A percentile compares a stretch with the other conserved stretches of the same genome.
Conservation (phyloP, 2,797 vertebrate genomes). For the Triplophysa yarkandensis region DNA sequence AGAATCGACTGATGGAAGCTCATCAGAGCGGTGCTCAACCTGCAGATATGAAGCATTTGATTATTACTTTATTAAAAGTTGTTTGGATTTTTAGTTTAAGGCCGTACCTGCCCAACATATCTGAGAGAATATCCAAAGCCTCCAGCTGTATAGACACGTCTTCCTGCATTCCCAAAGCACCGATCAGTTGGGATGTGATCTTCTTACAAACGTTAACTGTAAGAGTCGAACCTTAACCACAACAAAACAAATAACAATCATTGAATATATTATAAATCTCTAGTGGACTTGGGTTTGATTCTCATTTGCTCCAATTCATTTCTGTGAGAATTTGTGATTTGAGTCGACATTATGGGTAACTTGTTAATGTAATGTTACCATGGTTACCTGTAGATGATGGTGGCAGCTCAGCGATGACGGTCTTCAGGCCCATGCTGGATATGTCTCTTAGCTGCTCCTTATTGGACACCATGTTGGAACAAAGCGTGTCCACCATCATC, state of each 20-base stretch:
- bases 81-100: background rate
- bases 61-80: background rate
- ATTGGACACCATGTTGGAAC: conserved; percentile 91
- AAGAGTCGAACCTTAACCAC: conserved; percentile 79
- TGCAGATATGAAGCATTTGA: conserved; percentile 62
- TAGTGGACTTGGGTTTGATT: no score
- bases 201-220: conserved; percentile 88
- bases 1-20: conserved; percentile 90
- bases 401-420: conserved; percentile 88
- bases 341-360: background rate
- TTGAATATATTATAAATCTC: no score
- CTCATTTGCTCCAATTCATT: background rate
- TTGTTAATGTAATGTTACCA: background rate
- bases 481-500: conserved; percentile 90
- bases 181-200: conserved; percentile 91
- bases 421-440: conserved; percentile 94
- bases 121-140: conserved; percentile 93
- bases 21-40: conserved; percentile 84
- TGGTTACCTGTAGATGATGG: conserved; percentile 82
- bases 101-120: conserved; percentile 89
- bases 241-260: background rate
- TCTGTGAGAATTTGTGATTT: background rate
- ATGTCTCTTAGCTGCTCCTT: conserved; percentile 94
- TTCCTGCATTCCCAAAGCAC: conserved; percentile 88
- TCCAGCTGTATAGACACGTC: conserved; percentile 92